phyloP scores from a whole-genome alignment of 2,113 vertebrate species.

The Terrapene triunguis region DNA sequence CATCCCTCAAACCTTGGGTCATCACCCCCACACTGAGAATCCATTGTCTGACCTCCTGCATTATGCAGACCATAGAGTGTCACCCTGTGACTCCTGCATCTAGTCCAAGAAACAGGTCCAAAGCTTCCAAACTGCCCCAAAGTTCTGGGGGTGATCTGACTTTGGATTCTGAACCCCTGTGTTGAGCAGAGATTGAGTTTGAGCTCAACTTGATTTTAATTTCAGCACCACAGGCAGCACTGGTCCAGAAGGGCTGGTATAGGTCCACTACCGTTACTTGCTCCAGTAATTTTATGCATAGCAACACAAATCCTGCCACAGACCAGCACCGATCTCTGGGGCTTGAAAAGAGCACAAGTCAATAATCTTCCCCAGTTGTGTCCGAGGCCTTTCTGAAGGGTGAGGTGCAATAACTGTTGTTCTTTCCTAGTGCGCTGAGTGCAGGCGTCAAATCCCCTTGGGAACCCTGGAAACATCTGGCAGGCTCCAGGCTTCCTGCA shows the following conservation, averaged over 20 bases:
- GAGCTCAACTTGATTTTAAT: not conserved
- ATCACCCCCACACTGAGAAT: rapidly evolving
- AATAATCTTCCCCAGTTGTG: rapidly evolving
- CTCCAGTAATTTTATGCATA: not conserved
- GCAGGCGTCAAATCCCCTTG: not conserved
- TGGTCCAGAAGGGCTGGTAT: not conserved
- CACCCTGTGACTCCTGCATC: not conserved
- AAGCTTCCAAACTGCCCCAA: rapidly evolving
- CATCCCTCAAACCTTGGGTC: rapidly evolving
- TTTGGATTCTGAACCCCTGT: not conserved
- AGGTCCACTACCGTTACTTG: rapidly evolving
- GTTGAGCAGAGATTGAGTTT: not conserved
- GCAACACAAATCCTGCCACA: not conserved
- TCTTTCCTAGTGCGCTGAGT: rapidly evolving
- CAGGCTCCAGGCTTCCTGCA: not conserved
- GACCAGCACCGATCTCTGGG: rapidly evolving
- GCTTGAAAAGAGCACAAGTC: not conserved
- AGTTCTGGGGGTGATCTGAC: not conserved
- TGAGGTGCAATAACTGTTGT: rapidly evolving
- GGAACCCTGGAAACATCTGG: not conserved
- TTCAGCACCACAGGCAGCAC: not conserved
- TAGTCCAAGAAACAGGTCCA: rapidly evolving
- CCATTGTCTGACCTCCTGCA: rapidly evolving
- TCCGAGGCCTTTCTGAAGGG: rapidly evolving
- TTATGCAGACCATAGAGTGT: rapidly evolving